Conservation (phyloP, 2,797 vertebrate species). For the Pantherophis vulpinus region DNA sequence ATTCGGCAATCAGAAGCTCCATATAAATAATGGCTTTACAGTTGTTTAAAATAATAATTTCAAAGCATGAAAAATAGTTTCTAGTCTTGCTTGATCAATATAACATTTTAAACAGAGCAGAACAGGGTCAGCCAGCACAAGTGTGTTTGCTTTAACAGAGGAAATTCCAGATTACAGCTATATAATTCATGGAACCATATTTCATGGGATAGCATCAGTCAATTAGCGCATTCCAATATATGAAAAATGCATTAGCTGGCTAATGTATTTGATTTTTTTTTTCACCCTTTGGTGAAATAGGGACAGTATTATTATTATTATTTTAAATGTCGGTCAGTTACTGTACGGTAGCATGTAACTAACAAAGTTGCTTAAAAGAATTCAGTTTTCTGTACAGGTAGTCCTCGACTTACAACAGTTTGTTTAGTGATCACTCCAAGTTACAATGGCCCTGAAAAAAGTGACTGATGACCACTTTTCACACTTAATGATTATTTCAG, state of each 20-base stretch:
- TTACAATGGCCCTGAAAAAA: background rate
- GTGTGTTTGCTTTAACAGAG: conserved; percentile 48
- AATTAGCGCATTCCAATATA: conserved; percentile 31
- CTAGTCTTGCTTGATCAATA: conserved; percentile 43
- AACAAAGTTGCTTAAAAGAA: background rate
- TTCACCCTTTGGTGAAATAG: background rate
- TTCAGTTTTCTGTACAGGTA: background rate
- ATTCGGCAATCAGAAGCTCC: conserved; percentile 40
- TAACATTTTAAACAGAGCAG: conserved; percentile 31
- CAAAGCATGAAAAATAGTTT: conserved; percentile 40
- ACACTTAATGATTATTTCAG: background rate
- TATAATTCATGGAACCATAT: conserved; percentile 34
- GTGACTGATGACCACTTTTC: background rate
- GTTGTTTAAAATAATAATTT: conserved; percentile 37
- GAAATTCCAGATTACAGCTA: conserved; percentile 45
- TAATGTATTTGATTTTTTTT: background rate
- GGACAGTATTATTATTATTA: background rate
- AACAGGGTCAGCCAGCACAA: conserved; percentile 43
- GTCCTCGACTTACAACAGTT: background rate
- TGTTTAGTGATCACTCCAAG: background rate
- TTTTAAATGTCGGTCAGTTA: conserved; percentile 22
- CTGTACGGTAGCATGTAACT: background rate
- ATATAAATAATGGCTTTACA: conserved; percentile 41
- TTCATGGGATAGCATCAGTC: conserved; percentile 38
- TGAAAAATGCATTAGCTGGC: conserved; percentile 4